Conservation (phyloP, 2,888 invertebrate genomes). For the Tetanocera ferruginea region DNA sequence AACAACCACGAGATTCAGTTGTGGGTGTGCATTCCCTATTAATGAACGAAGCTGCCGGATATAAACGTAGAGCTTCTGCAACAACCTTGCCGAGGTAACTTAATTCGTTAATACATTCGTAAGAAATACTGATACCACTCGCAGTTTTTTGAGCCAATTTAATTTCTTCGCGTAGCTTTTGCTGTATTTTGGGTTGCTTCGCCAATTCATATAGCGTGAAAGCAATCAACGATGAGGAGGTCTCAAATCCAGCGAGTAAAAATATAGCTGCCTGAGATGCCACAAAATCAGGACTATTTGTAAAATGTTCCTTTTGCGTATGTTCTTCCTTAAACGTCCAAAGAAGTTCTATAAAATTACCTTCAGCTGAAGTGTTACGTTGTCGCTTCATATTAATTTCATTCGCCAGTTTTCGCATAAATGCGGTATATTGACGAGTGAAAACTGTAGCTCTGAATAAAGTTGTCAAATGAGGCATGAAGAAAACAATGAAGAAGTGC, state of each 20-base stretch:
- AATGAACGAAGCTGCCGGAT: constrained; percentile 65
- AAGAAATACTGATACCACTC: constrained; percentile 56
- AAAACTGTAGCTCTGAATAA: constrained; percentile 60
- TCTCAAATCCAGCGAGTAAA: constrained; percentile 65
- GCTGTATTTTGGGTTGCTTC: constrained; percentile 65
- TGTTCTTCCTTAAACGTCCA: constrained; percentile 17
- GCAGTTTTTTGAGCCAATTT: constrained; percentile 22
- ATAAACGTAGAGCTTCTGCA: constrained; percentile 63
- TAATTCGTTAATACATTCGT: constrained; percentile 65
- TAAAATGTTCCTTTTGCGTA: neutral
- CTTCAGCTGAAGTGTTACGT: constrained; percentile 28
- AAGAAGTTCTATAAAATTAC: neutral
- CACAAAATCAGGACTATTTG: constrained; percentile 56
- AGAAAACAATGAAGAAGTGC: constrained; percentile 60
- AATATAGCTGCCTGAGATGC: constrained; percentile 65
- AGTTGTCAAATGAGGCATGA: constrained; percentile 55
- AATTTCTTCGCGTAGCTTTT: constrained; percentile 66
- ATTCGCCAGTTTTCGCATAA: constrained; percentile 61
- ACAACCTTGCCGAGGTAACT: constrained; percentile 69
- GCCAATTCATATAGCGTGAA: constrained; percentile 69
- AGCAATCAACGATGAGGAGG: constrained; percentile 67
- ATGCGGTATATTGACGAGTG: constrained; percentile 53
- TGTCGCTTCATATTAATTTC: constrained; percentile 59
- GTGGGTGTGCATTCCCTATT: constrained; percentile 62
- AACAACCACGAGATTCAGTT: constrained; percentile 47